Base-by-base conservation (phyloP, 2,888 invertebrate genomes). In the Napeogenes inachia region DNA sequence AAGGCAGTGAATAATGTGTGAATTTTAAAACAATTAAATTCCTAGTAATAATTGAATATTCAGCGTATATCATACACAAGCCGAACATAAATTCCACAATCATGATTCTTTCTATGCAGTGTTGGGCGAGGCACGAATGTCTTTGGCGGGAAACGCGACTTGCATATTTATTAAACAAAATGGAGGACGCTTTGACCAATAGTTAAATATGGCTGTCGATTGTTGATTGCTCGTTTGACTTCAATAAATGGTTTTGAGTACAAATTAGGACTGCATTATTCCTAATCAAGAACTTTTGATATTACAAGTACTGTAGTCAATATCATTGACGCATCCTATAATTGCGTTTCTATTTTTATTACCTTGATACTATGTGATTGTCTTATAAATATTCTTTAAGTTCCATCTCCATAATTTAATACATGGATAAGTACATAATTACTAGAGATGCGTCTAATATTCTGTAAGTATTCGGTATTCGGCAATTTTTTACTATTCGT, bases 51-150 rank as follows among this genome's bases (percentile, higher is more conserved):
- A 58, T 82, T 82, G 81, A 73, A 80, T 80, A 86, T 87, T 86
- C 85, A 85, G 79, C 75, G 81, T 83, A 78, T 78, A 80, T 80
- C 76, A 81, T 80, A 80, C 74, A 63, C 68, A 66, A 74, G 76
- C 71, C 77, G 79, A 81, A 81, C 84, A 85, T 80, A 82, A 86
- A 89, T 89, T 87, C 87, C 85, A 79, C 80, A 76, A 82, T 77
- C 85, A 82, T 87, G 87, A 89, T 89, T 88, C 84, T 85, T 85
- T 89, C 85, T 83, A 85, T 87, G 81, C 85, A 81, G 75, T 76
- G 78, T 76, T 82, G 85, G 87, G 83, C 79, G 87, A 85, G 87
- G 85, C 82, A 79, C 81, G 82, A 80, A 83, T 82, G 81, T 85
- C 87, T 88, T 85, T 85, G 82, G 82, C 82, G 83, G 76, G 60